phyloP scores from a whole-genome alignment of 2,113 vertebrate species.

The Lucifuga dentata region DNA sequence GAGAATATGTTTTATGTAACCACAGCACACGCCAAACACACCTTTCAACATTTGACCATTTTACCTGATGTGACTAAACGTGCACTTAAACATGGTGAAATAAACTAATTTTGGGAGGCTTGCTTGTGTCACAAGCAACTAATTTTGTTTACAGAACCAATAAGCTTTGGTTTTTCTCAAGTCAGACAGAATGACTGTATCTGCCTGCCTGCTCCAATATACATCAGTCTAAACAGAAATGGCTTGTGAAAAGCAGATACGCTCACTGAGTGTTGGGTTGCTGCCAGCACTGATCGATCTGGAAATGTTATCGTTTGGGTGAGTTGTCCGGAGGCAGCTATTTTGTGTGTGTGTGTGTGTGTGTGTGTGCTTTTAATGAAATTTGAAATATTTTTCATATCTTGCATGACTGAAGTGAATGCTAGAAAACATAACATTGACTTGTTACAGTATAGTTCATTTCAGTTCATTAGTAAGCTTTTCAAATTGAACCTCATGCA shows the following conservation, averaged over 20 bases:
- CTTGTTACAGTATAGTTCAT: constrained; percentile 47
- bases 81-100: constrained; percentile 33
- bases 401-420: constrained; percentile 46
- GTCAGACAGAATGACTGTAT: constrained; percentile 55
- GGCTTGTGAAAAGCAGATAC: constrained; percentile 54
- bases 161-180: constrained; percentile 42
- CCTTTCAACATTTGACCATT: constrained; percentile 28
- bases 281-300: constrained; percentile 70
- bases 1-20: background rate
- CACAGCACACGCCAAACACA: background rate
- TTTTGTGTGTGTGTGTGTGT: constrained; percentile 50
- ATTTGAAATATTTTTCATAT: constrained; percentile 52
- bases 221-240: constrained; percentile 60
- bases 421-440: constrained; percentile 53
- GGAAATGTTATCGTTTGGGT: constrained; percentile 62
- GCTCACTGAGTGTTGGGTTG: constrained; percentile 32
- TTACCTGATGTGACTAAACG: constrained; percentile 24
- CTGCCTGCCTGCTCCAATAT: constrained; percentile 50
- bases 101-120: constrained; percentile 40
- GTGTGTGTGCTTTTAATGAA: constrained; percentile 44
- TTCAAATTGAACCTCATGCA: constrained; percentile 51
- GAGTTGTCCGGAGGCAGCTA: constrained; percentile 60
- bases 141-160: constrained; percentile 45
- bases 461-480: constrained; percentile 54
- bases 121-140: constrained; percentile 30